These are phyloP conservation scores for Lycodopsis pacificus DNA, from an alignment of 2,797 vertebrate species.

Conservation along the genomic window DNA sequence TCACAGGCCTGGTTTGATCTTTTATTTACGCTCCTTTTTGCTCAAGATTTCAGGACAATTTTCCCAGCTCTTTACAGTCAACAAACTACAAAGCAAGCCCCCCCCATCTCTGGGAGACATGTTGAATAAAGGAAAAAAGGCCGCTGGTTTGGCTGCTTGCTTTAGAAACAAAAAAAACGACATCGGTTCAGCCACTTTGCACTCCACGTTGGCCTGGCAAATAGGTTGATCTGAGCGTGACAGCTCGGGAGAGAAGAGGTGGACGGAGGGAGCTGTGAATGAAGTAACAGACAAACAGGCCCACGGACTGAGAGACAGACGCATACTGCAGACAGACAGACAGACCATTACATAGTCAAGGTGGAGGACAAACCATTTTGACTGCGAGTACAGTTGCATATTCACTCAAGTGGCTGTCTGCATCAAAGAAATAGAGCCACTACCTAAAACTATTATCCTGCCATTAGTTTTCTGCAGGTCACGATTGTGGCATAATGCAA, in stretches of 20 bases:
- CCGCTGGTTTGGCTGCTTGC: constrained; percentile 58
- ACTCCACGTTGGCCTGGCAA: constrained; percentile 49
- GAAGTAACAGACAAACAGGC: constrained; percentile 32
- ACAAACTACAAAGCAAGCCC: constrained; percentile 81
- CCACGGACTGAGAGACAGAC: constrained; percentile 30
- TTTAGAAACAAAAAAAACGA: constrained; percentile 66
- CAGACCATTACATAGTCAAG: constrained; percentile 65
- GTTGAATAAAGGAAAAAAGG: constrained; percentile 70
- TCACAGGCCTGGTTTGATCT: constrained; percentile 83
- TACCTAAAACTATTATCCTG: constrained; percentile 83
- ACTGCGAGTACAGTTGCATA: constrained; percentile 73
- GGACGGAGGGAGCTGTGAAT: constrained; percentile 34
- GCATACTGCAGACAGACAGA: constrained; percentile 56
- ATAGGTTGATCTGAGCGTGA: constrained; percentile 48
- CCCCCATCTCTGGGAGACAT: constrained; percentile 71
- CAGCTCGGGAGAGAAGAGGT: constrained; percentile 50
- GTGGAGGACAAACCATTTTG: constrained; percentile 73
- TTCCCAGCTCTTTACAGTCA: constrained; percentile 80
- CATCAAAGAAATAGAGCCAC: constrained; percentile 76
- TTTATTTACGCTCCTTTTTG: constrained; percentile 86
- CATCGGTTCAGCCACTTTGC: constrained; percentile 60
- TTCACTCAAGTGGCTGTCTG: constrained; percentile 81
- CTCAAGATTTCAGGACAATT: constrained; percentile 83
- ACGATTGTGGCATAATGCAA: constrained; percentile 84
- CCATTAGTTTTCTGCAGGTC: constrained; percentile 85